Evolutionary conservation across 1,140 invertebrate genomes (phyloP).

Genomic region (Drosophila trapezifrons): DNA sequence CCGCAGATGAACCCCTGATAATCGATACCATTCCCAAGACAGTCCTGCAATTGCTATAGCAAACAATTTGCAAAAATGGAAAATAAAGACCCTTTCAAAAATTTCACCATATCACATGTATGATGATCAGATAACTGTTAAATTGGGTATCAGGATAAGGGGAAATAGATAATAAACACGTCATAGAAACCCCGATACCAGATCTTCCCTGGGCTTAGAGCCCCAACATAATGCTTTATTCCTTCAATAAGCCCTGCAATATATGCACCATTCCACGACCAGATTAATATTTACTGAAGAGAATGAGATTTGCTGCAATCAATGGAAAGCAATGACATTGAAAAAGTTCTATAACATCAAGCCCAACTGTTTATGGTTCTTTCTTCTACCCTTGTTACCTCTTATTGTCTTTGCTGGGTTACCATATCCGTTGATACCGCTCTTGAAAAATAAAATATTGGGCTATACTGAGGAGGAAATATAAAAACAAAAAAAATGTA

Average conservation of each 20-base stretch:
- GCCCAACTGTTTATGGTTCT: constrained; percentile 12
- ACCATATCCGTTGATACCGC: neutral
- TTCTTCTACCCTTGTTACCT: constrained; percentile 3
- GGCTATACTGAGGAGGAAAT: neutral
- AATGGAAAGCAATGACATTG: constrained; percentile 20
- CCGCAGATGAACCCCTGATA: no score
- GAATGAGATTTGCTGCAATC: constrained; percentile 12
- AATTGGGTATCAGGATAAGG: constrained; percentile 16
- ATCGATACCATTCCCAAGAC: neutral
- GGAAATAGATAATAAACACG: constrained; percentile 16
- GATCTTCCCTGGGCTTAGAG: constrained; percentile 1
- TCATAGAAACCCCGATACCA: neutral
- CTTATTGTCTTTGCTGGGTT: constrained; percentile 2
- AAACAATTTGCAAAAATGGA: neutral
- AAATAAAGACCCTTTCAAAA: neutral
- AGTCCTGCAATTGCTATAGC: constrained; percentile 6
- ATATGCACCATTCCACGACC: neutral
- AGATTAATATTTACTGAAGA: neutral
- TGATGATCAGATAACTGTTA: constrained; percentile 26
- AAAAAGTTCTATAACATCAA: constrained; percentile 16
- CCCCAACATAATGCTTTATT: constrained; percentile 28
- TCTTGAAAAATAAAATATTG: neutral
- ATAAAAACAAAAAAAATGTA: no score
- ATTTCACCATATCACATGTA: constrained; percentile 39
- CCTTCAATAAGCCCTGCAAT: neutral